A percentile compares a stretch with the other conserved stretches of the same genome.
phyloP scores from a whole-genome alignment of 2,113 vertebrate species.

The Strix uralensis region DNA sequence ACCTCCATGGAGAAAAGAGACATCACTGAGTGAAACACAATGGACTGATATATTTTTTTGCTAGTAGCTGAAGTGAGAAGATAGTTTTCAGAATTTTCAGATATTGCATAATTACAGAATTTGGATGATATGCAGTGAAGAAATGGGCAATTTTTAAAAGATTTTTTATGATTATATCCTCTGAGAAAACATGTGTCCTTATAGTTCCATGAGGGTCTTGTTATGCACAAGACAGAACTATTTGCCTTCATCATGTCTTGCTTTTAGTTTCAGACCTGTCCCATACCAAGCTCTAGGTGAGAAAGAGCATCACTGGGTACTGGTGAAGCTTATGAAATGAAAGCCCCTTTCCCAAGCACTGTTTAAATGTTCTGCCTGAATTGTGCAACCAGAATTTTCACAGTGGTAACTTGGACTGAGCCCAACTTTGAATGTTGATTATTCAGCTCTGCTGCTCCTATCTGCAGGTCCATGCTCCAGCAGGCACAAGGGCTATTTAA shows the following conservation, averaged over 20 bases:
- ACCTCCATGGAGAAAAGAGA: conserved; percentile 10
- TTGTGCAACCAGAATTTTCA: conserved; percentile 43
- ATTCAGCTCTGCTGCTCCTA: conserved; percentile 61
- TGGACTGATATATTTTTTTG: neutral
- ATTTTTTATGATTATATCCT: neutral
- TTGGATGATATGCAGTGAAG: neutral
- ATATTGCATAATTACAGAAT: neutral
- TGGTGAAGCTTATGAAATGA: neutral
- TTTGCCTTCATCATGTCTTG: neutral
- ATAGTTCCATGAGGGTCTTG: neutral
- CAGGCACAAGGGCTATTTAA: conserved; percentile 52
- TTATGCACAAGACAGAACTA: neutral
- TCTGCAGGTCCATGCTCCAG: conserved; percentile 47
- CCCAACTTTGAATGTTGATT: conserved; percentile 55
- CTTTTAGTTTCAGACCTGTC: neutral
- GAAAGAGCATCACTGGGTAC: neutral
- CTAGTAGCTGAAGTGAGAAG: neutral
- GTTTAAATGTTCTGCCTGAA: conserved; percentile 1
- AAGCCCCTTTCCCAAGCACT: neutral
- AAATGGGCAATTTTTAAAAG: neutral
- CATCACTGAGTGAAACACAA: neutral
- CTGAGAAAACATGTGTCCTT: neutral
- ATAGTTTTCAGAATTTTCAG: neutral
- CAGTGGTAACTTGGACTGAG: conserved; percentile 34
- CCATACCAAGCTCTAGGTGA: neutral